Evolutionary conservation across 2,888 invertebrate species (phyloP).

Genomic region (Harpalus rubripes): DNA sequence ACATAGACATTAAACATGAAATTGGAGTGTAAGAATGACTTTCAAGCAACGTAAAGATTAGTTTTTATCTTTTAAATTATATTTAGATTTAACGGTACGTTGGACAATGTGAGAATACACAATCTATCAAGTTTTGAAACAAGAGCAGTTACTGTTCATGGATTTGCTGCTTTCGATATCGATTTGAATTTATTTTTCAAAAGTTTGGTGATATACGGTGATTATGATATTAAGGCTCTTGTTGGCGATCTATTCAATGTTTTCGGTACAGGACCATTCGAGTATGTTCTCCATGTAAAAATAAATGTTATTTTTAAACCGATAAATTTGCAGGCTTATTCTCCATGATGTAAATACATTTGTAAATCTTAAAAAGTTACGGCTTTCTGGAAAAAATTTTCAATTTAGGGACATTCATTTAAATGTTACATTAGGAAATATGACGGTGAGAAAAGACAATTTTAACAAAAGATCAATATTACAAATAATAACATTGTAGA

Average conservation of each 20-base stretch:
- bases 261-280: conserved; percentile 76
- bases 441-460: conserved; percentile 12
- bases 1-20: conserved; percentile 75
- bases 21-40: conserved; percentile 73
- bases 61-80: conserved; percentile 55
- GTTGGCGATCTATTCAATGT: conserved; percentile 74
- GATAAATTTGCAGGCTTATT: conserved; percentile 20
- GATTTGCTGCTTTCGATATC: conserved; percentile 65
- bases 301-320: not conserved
- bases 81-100: conserved; percentile 75
- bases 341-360: conserved; percentile 23
- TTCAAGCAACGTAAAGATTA: not conserved
- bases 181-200: conserved; percentile 76
- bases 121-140: conserved; percentile 75
- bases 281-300: conserved; percentile 71
- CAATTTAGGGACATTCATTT: conserved; percentile 18
- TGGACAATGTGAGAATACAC: conserved; percentile 74
- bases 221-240: conserved; percentile 75
- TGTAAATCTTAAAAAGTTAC: not conserved
- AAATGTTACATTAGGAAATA: conserved; percentile 1
- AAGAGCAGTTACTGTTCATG: conserved; percentile 20
- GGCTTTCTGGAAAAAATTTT: not conserved
- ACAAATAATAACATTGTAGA: conserved; percentile 70
- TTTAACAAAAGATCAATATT: not conserved
- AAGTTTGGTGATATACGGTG: conserved; percentile 74